Conservation (phyloP, 2,113 vertebrate species). For the Mormyrus iriodes region DNA sequence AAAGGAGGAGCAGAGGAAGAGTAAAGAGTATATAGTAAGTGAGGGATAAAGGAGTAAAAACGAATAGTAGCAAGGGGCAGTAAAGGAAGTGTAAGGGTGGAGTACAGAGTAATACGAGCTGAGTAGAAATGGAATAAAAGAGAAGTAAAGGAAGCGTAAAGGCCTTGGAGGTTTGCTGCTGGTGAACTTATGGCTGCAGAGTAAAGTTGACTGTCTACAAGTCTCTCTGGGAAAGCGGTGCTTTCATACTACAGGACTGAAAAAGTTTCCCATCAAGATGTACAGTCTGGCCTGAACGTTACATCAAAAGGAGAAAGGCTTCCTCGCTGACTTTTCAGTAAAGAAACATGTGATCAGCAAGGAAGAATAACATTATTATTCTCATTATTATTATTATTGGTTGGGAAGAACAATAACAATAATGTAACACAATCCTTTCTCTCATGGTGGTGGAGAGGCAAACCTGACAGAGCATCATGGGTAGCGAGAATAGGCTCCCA, state of each 20-base stretch:
- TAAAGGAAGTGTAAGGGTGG: not conserved
- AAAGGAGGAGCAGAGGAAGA: not conserved
- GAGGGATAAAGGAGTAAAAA: not conserved
- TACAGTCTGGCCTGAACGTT: not conserved
- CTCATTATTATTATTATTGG: not conserved
- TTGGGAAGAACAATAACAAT: not conserved
- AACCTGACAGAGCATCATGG: not conserved
- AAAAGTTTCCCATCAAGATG: not conserved
- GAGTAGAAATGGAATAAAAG: not conserved
- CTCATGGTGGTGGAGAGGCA: not conserved
- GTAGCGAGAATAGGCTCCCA: not conserved
- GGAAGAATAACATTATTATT: not conserved
- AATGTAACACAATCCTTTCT: conserved; percentile 37
- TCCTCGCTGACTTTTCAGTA: not conserved
- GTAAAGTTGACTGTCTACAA: not conserved
- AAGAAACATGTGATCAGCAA: not conserved
- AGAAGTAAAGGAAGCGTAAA: not conserved
- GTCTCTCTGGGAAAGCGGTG: not conserved
- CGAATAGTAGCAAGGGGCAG: not conserved
- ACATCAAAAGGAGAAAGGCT: not conserved
- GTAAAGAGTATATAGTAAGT: not conserved
- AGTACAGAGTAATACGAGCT: not conserved
- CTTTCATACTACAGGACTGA: not conserved
- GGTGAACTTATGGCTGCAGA: not conserved
- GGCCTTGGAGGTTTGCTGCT: not conserved